Conservation (phyloP, 2,888 invertebrate genomes). For the Drosophila fulvimacula region DNA sequence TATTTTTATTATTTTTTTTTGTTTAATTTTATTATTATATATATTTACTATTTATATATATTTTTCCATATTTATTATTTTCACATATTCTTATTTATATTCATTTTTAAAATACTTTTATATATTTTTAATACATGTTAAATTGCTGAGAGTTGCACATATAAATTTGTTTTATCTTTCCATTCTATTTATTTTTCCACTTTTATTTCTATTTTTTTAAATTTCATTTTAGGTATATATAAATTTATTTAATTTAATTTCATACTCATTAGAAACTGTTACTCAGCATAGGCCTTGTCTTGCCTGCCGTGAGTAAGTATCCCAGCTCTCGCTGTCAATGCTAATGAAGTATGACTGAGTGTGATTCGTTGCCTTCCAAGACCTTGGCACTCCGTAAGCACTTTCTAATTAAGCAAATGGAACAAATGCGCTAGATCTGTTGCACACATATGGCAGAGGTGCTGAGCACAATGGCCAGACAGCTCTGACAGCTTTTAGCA, state of each 20-base stretch:
- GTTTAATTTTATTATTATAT: no score
- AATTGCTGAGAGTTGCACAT: not conserved
- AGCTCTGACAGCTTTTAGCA: constrained; percentile 52
- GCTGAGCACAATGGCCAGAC: constrained; percentile 24
- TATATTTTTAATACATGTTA: not conserved
- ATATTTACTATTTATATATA: no score
- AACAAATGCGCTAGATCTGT: constrained; percentile 35
- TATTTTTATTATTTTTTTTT: no score
- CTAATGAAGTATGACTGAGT: constrained; percentile 21
- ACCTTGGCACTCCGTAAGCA: constrained; percentile 38
- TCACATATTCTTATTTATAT: no score
- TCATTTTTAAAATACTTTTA: no score
- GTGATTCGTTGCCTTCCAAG: constrained; percentile 5
- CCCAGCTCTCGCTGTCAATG: not conserved
- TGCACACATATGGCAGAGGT: constrained; percentile 10
- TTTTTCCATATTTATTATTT: no score
- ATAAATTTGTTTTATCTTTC: not conserved
- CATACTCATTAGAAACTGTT: not conserved
- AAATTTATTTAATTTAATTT: no score
- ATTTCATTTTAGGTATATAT: no score
- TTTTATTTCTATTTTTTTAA: no score
- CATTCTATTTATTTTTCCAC: no score
- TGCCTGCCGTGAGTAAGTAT: not conserved
- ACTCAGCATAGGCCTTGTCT: not conserved
- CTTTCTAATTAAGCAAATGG: constrained; percentile 71